These are phyloP conservation scores for Anguilla obscura DNA, from an alignment of 2,797 vertebrate species.

Conservation along the genomic window DNA sequence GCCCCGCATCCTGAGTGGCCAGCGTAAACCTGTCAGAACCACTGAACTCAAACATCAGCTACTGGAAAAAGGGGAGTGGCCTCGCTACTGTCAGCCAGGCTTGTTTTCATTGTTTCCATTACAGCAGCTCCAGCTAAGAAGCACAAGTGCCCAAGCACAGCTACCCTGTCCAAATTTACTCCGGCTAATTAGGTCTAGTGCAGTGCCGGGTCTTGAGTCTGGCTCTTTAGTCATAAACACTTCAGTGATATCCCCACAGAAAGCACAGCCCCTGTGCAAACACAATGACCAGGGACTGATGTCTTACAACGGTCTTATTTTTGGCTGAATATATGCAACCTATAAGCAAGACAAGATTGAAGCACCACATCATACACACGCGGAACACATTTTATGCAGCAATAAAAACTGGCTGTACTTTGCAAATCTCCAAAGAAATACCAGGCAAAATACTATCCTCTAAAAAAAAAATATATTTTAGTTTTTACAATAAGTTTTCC, in stretches of 20 bases:
- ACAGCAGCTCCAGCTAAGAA: not conserved
- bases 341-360: not conserved
- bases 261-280: not conserved
- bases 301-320: not conserved
- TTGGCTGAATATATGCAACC: not conserved
- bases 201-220: not conserved
- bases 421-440: not conserved
- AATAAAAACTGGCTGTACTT: not conserved
- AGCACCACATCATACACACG: too few relatives aligned
- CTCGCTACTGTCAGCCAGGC: not conserved
- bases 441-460: not conserved
- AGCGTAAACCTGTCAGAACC: not conserved
- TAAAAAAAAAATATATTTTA: not conserved
- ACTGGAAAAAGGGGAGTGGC: conserved; percentile 14
- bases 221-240: not conserved
- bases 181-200: not conserved
- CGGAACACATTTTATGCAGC: not conserved
- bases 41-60: not conserved
- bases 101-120: conserved; percentile 12
- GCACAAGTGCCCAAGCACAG: not conserved
- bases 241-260: not conserved
- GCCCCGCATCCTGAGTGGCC: not conserved
- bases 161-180: not conserved
- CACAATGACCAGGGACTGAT: too few relatives aligned
- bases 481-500: not conserved